These are phyloP conservation scores for Rugalucina vietnamica DNA, from an alignment of 2,888 invertebrate genomes.

Conservation along the genomic window DNA sequence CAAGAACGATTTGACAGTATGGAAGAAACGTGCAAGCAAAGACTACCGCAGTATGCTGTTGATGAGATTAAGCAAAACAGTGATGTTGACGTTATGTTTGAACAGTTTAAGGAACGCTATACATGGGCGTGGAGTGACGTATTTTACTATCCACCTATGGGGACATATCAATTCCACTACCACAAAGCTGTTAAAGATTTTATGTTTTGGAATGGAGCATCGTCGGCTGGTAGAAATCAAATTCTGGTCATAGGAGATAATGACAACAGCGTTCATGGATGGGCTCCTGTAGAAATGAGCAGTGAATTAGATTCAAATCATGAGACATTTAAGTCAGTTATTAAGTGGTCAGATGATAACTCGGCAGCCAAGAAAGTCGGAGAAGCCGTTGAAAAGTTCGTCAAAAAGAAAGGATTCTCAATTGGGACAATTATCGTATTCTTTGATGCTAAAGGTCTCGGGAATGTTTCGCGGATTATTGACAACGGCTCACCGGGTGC, in stretches of 20 bases:
- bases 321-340: neutral
- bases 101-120: too few relatives aligned
- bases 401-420: neutral
- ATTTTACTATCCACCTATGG: neutral
- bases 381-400: neutral
- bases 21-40: neutral
- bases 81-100: neutral
- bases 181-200: neutral
- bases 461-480: neutral
- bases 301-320: neutral
- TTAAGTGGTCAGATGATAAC: neutral
- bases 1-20: neutral
- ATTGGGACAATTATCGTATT: neutral
- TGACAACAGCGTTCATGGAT: neutral
- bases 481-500: neutral
- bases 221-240: too few relatives aligned
- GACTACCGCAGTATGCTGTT: neutral
- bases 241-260: neutral
- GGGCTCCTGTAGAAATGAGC: neutral
- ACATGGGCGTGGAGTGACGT: neutral
- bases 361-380: too few relatives aligned
- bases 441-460: neutral
- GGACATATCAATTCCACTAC: neutral
- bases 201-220: neutral
- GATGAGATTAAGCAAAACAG: neutral